These are phyloP conservation scores for Brachionus rubens DNA, from an alignment of 1,140 invertebrate species.

Conservation along the genomic window DNA sequence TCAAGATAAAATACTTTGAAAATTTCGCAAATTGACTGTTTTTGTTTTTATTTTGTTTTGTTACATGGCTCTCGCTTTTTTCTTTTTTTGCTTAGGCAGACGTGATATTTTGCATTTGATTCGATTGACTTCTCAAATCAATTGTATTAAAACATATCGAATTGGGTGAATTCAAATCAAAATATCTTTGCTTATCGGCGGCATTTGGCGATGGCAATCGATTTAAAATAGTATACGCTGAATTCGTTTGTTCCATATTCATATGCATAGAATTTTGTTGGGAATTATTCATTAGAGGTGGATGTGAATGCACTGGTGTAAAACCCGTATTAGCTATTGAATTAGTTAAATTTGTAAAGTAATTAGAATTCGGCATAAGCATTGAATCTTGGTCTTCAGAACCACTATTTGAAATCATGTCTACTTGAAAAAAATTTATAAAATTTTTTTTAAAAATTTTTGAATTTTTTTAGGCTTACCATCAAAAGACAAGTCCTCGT, in stretches of 20 bases:
- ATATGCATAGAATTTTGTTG: constrained; percentile 12
- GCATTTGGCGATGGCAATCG: constrained; percentile 5
- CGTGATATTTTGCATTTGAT: constrained; percentile 29
- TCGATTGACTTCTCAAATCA: constrained; percentile 28
- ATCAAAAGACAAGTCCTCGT: constrained; percentile 20
- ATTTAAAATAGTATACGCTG: constrained; percentile 13
- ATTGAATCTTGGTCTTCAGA: constrained; percentile 45
- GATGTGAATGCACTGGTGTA: neutral
- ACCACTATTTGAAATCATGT: constrained; percentile 36
- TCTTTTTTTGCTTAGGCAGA: constrained; percentile 2
- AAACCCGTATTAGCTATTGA: neutral
- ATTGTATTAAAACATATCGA: constrained; percentile 4
- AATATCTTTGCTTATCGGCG: constrained; percentile 26
- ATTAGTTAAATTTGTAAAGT: constrained; percentile 19
- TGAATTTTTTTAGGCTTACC: neutral
- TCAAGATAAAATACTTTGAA: no score
- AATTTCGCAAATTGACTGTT: no score
- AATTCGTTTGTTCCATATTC: constrained; percentile 10
- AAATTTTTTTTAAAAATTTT: neutral
- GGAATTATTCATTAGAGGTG: neutral
- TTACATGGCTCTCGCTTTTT: no score
- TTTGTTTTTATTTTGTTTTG: no score
- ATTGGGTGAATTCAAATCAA: constrained; percentile 13
- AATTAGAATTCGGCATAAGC: constrained; percentile 2
- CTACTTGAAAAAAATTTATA: neutral